Evolutionary conservation across 2,888 invertebrate species (phyloP).

Genomic region (Rhopalosiphum nymphaeae): DNA sequence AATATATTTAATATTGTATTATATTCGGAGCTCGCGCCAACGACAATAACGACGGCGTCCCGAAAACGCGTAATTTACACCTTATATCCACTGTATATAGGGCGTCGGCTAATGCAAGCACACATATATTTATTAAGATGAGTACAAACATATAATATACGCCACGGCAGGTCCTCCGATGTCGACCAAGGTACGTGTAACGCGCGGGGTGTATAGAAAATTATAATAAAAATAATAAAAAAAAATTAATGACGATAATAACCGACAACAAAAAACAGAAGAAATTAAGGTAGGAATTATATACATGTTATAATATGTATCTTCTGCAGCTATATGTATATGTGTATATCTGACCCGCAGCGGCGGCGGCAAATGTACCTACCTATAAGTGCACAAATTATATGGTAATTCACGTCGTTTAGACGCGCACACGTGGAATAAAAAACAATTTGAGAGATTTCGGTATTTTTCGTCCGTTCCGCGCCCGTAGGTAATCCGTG

Average conservation of each 20-base stretch:
- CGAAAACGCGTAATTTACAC: constrained; percentile 44
- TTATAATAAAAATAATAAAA: not conserved
- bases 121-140: not conserved
- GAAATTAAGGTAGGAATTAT: constrained; percentile 34
- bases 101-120: not conserved
- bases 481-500: not conserved
- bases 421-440: constrained; percentile 51
- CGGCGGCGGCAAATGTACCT: not conserved
- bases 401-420: constrained; percentile 61
- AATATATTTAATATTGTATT: constrained; percentile 13
- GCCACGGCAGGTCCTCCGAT: not conserved
- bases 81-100: not conserved
- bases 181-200: not conserved
- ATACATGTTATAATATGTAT: not conserved
- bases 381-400: constrained; percentile 33
- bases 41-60: not conserved
- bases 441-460: constrained; percentile 55
- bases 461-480: not conserved
- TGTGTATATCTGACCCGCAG: not conserved
- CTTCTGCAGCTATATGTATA: not conserved
- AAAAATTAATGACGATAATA: constrained; percentile 34
- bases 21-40: not conserved
- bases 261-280: constrained; percentile 35
- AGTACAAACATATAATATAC: not conserved
- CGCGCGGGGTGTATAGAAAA: not conserved